Conservation (phyloP, 1,140 invertebrate genomes). For the Drosophila mojavensis region DNA sequence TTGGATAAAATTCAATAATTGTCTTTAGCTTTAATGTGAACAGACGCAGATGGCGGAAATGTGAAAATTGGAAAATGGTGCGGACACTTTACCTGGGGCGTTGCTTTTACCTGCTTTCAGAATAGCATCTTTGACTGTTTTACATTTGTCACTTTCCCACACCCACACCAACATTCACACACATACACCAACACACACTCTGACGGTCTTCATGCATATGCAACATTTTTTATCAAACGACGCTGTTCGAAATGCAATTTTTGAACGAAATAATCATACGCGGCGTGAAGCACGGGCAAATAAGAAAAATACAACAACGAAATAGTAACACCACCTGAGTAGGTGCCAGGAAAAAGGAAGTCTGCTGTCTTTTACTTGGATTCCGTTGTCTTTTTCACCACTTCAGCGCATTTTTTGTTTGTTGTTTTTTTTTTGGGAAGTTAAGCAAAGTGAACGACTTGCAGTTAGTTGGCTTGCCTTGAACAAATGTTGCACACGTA, state of each 20-base stretch:
- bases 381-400: constrained; percentile 26
- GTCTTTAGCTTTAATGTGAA: constrained; percentile 10
- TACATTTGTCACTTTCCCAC: constrained; percentile 30
- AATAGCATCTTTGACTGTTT: constrained; percentile 41
- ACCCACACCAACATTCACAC: not conserved
- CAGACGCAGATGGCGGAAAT: not conserved
- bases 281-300: constrained; percentile 10
- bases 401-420: constrained; percentile 20
- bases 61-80: not conserved
- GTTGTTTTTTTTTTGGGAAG: constrained; percentile 8
- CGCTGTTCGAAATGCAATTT: constrained; percentile 26
- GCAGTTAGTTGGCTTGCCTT: constrained; percentile 16
- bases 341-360: constrained; percentile 1
- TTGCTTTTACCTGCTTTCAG: constrained; percentile 28
- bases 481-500: constrained; percentile 21
- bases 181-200: not conserved
- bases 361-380: constrained; percentile 11
- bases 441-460: constrained; percentile 36
- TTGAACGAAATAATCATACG: constrained; percentile 42
- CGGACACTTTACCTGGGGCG: not conserved
- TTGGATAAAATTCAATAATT: constrained; percentile 35
- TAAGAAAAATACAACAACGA: not conserved
- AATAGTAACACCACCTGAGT: not conserved
- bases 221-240: not conserved
- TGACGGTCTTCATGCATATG: constrained; percentile 2